Evolutionary conservation across 2,113 vertebrate species (phyloP), one percentile per base, ranked within the genome.

Genomic region (Apeltes quadracus): DNA sequence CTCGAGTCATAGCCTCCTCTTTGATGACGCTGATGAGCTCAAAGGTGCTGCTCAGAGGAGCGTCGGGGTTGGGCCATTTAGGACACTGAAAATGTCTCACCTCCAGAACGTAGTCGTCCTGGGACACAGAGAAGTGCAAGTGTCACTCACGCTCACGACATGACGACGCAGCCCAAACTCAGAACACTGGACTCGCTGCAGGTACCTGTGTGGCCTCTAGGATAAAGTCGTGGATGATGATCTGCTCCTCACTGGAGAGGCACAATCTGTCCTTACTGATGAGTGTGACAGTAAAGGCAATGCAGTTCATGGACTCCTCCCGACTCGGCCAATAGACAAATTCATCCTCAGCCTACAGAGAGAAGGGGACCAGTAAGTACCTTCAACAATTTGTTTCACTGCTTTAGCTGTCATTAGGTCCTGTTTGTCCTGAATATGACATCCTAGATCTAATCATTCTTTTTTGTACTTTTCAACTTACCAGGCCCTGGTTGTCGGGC

Each of bases 241-340:
- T 97, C 89, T 99, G 97, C 87, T 98, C 97, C 93, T 99, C 98
- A 0, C 97, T 98, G 86, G 97, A 97, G 94, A 99, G 96, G 92
- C 98, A 99, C 90, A 99, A 94, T 88, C 96, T 95, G 94, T 99
- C 97, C 92, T 97, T 98, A 93, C 96, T 99, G 93, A 99, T 98
- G 83, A 99, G 96, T 65, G 98, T 99, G 93, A 99, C 98, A 9
- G 96, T 99, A 90, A 99, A 99, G 86, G 96, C 95, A 85, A 98
- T 95, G 88, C 97, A 99, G 93, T 98, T 99, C 97, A 99, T 98
- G 88, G 98, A 95, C 93, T 98, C 97, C 83, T 99, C 98, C 2
- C 98, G 95, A 90, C 97, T 98, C 27, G 97, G 97, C 98, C 98
- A 99, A 90, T 99, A 99, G 57, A 98, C 97, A 95, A 98, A 99